Evolutionary conservation across 2,888 invertebrate species (phyloP), one percentile per base, ranked within the genome.

Genomic region (Amiota communis): DNA sequence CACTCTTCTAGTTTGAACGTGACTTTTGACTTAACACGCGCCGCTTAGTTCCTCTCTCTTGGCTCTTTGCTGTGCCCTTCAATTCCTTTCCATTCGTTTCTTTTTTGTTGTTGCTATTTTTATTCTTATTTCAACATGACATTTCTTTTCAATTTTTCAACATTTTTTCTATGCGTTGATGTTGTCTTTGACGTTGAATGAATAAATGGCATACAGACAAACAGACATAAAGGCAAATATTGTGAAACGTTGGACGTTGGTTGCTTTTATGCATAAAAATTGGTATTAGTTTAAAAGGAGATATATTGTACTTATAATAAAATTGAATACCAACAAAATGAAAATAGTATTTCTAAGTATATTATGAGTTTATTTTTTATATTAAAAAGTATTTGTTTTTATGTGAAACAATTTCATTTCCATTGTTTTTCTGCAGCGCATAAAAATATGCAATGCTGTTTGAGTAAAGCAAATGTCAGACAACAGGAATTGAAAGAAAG

Each of bases 121-220:
- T 12, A 6, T 59, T 59, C 20, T 59, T 17, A 9, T 64, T 64
- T 68, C 51, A 68, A 68, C 67, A 68, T 68, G 67, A 68, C 67
- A 53, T 68, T 68, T 68, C 67, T 68, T 36, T 68, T 68, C 67
- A 68, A 68, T 68, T 68, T 36, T 68, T 68, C 53, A 68, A 68
- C 67, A 53, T 53, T 68, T 68, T 68, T 47, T n/a, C 67, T 15
- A 65, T 65, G 20, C 53, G 57, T 57, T 57, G 57, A 57, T 20
- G 51, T 51, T 51, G 57, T 11, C 57, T 49, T 67, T 67, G 67
- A 67, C 67, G 64, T 64, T 64, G 47, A 64, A 46, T n/a, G 47
- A 64, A 48, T n/a, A 47, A 46, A n/a, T 15, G 46, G 1, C n/a
- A n/a, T 48, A 17, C 15, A 51, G 6, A 51, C 53, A 51, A 12